These are phyloP conservation scores for Idaea aversata DNA, from an alignment of 2,888 invertebrate genomes.

Conservation along the genomic window DNA sequence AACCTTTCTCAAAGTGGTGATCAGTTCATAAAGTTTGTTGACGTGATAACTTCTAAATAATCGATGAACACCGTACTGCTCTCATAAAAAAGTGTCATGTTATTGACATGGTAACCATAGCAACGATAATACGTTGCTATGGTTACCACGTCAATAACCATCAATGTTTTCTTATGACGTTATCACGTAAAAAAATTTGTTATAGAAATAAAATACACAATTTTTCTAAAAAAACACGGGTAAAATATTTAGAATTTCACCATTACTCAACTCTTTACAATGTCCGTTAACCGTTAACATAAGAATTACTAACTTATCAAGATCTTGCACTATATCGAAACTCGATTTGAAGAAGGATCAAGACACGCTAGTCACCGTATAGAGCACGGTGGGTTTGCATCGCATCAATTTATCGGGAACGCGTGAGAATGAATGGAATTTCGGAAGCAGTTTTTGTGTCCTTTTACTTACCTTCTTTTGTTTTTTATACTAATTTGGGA, in stretches of 20 bases:
- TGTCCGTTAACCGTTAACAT: not conserved
- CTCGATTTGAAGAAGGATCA: constrained; percentile 8
- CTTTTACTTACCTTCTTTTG: constrained; percentile 7
- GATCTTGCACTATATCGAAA: not conserved
- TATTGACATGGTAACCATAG: too few relatives aligned
- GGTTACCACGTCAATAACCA: too few relatives aligned
- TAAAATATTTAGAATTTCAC: not conserved
- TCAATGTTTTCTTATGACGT: too few relatives aligned
- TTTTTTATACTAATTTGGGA: not conserved
- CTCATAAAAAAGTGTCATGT: too few relatives aligned
- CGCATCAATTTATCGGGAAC: constrained; percentile 34
- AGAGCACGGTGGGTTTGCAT: constrained; percentile 27
- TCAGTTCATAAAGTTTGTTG: too few relatives aligned
- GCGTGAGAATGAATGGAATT: constrained; percentile 33
- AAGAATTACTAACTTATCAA: not conserved
- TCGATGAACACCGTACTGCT: too few relatives aligned
- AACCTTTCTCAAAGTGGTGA: too few relatives aligned
- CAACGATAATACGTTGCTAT: too few relatives aligned
- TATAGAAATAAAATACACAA: not conserved
- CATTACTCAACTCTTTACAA: not conserved
- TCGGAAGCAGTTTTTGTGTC: constrained; percentile 16
- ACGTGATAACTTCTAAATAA: too few relatives aligned
- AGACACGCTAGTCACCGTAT: constrained; percentile 13
- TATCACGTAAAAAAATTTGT: not conserved
- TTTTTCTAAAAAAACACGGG: not conserved